Percentiles rank a stretch among this genome's conserved stretches.
Conservation (phyloP, 2,797 vertebrate genomes). For the Alauda arvensis region DNA sequence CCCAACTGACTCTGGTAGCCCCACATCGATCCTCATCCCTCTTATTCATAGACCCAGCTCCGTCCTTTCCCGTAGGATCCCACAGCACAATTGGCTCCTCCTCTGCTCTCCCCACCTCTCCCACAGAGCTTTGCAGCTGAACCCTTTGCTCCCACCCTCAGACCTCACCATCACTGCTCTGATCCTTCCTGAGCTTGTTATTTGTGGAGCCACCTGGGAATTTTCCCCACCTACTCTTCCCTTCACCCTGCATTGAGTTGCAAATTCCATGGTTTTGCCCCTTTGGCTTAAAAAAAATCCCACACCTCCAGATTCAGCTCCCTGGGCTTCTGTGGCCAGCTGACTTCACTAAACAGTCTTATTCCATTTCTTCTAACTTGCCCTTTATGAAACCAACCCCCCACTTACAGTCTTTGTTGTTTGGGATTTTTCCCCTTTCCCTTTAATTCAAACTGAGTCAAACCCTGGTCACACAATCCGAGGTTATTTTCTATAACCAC, state of each 20-base stretch:
- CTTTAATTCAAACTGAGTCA: background rate
- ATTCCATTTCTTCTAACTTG: background rate
- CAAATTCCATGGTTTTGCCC: background rate
- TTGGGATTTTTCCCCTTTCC: background rate
- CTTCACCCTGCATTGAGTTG: background rate
- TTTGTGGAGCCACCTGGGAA: background rate
- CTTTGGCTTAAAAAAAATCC: background rate
- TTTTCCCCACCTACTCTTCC: background rate
- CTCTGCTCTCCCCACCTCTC: background rate
- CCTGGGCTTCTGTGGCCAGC: background rate
- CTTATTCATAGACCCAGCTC: background rate
- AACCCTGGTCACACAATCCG: background rate
- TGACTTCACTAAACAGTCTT: background rate
- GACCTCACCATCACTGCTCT: background rate
- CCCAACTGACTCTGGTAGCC: background rate
- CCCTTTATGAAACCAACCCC: background rate
- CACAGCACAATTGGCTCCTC: background rate
- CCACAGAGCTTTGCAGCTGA: background rate
- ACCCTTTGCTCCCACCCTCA: background rate
- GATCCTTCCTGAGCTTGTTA: background rate
- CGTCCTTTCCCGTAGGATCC: background rate
- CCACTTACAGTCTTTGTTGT: background rate
- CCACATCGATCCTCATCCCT: background rate
- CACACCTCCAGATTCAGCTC: background rate
- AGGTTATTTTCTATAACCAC: background rate